Evolutionary conservation across 2,113 vertebrate species (phyloP).

Genomic region (Psammodynastes pulverulentus): DNA sequence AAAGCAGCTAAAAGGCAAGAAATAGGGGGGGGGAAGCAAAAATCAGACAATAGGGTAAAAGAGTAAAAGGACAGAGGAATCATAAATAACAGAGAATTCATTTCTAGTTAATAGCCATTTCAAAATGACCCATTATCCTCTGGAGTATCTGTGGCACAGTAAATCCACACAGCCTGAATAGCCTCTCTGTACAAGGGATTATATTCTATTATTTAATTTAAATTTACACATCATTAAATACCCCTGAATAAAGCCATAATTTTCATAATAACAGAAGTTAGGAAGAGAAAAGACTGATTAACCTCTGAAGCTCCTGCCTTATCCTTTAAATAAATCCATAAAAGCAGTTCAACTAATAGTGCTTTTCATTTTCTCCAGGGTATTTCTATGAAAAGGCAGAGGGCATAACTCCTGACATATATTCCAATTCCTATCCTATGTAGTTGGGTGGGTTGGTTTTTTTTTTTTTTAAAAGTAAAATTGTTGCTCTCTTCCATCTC

Average conservation of each 20-base stretch:
- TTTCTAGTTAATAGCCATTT: slow-evolving; percentile 21
- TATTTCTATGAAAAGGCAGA: neutral
- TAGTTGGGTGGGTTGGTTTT: neutral
- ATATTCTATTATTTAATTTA: slow-evolving; percentile 29
- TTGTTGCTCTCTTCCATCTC: neutral
- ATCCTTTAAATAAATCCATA: neutral
- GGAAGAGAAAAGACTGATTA: neutral
- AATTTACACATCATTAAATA: slow-evolving; percentile 18
- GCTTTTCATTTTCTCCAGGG: neutral
- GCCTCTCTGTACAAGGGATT: neutral
- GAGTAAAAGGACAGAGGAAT: slow-evolving; percentile 8
- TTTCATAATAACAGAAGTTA: slow-evolving; percentile 3
- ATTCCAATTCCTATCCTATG: neutral
- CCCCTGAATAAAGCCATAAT: slow-evolving; percentile 4
- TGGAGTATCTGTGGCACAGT: neutral
- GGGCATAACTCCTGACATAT: neutral
- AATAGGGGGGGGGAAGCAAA: neutral
- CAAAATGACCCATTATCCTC: slow-evolving; percentile 25
- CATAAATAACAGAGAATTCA: slow-evolving; percentile 21
- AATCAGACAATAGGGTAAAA: neutral
- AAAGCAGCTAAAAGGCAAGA: slow-evolving; percentile 13
- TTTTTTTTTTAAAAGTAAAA: neutral
- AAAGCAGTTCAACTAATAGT: neutral
- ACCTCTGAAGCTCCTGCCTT: neutral
- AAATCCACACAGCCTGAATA: neutral